These are phyloP conservation scores for Octodon degus DNA, from an alignment of 2,113 vertebrate species.

Conservation along the genomic window DNA sequence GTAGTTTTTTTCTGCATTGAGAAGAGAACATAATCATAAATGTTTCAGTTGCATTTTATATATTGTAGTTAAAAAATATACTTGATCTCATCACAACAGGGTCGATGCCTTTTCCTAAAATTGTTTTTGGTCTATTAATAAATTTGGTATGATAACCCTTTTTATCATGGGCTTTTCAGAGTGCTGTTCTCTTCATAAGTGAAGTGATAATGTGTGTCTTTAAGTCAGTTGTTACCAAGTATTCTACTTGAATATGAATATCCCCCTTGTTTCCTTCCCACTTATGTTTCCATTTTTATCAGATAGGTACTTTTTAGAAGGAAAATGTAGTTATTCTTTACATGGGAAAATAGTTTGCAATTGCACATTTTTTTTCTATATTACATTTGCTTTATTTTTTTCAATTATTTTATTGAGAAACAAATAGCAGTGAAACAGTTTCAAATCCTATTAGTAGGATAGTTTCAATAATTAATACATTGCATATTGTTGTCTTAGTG, in stretches of 20 bases:
- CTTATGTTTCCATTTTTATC: not conserved
- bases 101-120: not conserved
- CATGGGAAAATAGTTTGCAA: not conserved
- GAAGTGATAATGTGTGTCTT: not conserved
- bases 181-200: not conserved
- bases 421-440: too few species aligned
- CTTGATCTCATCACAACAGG: not conserved
- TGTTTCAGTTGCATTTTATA: not conserved
- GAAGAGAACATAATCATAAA: not conserved
- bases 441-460: too few species aligned
- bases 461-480: too few species aligned
- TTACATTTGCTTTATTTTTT: too few species aligned
- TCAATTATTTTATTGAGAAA: too few species aligned
- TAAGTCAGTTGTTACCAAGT: conserved; percentile 3
- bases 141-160: not conserved
- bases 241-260: conserved; percentile 4
- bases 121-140: not conserved
- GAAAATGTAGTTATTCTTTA: conserved; percentile 27
- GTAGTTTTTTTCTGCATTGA: not conserved
- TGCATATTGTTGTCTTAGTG: too few species aligned
- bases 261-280: not conserved
- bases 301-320: not conserved
- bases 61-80: not conserved
- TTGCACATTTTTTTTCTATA: not conserved
- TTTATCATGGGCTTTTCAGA: not conserved